phyloP scores from a whole-genome alignment of 1,140 invertebrate genomes.

The Capitella teleta region DNA sequence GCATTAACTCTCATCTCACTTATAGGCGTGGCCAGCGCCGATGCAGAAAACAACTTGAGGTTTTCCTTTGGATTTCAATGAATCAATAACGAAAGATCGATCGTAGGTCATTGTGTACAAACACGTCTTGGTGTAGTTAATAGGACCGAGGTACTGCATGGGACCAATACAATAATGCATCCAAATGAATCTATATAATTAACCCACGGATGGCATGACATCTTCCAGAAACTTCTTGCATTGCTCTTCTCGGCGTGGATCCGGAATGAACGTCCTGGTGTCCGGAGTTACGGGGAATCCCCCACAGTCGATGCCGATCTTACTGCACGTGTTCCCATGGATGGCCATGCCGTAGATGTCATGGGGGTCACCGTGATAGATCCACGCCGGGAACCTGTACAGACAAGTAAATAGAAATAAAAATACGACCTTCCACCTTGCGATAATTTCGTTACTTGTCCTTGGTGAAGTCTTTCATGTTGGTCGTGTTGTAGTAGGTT shows the following conservation, averaged over 20 bases:
- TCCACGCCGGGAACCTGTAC: slow-evolving; percentile 30
- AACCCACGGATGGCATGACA: slow-evolving; percentile 9
- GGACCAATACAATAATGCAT: background rate
- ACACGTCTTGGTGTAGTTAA: slow-evolving; percentile 31
- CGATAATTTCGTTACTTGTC: slow-evolving; percentile 22
- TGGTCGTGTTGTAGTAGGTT: slow-evolving; percentile 31
- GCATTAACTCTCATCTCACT: slow-evolving; percentile 21
- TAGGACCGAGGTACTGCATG: slow-evolving; percentile 27
- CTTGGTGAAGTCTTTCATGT: slow-evolving; percentile 33
- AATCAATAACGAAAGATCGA: slow-evolving; percentile 31
- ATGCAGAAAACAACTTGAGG: slow-evolving; percentile 29
- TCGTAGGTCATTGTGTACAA: slow-evolving; percentile 36
- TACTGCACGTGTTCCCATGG: slow-evolving; percentile 27
- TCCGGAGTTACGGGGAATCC: slow-evolving; percentile 12
- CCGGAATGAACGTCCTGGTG: slow-evolving; percentile 13
- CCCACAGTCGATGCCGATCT: slow-evolving; percentile 23
- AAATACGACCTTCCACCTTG: background rate
- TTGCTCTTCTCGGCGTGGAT: slow-evolving; percentile 9
- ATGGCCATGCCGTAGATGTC: slow-evolving; percentile 31
- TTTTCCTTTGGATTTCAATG: slow-evolving; percentile 19
- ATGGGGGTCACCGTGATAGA: slow-evolving; percentile 23
- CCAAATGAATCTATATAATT: background rate
- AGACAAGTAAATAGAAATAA: background rate
- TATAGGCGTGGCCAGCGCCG: slow-evolving; percentile 35
- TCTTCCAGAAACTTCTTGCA: slow-evolving; percentile 8